Evolutionary conservation across 2,797 vertebrate species (phyloP).

Genomic region (Pantherophis vulpinus): DNA sequence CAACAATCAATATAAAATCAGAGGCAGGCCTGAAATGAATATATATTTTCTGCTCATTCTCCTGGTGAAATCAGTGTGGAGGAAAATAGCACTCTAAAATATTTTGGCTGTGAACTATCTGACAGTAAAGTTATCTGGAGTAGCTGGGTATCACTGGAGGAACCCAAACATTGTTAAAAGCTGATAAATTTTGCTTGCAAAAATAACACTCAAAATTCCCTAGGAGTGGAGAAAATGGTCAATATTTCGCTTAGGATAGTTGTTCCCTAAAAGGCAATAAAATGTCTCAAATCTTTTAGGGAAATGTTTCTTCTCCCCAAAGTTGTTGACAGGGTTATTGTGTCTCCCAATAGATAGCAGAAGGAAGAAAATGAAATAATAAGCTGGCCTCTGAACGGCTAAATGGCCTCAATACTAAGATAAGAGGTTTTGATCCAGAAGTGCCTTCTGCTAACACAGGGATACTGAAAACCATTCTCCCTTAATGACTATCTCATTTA

Average conservation of each 20-base stretch:
- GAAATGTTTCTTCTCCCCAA: neutral
- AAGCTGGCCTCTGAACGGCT: neutral
- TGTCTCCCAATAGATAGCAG: neutral
- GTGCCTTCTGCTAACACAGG: neutral
- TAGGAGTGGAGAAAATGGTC: neutral
- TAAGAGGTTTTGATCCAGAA: neutral
- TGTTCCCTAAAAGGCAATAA: neutral
- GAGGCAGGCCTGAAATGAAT: neutral
- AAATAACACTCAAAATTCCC: neutral
- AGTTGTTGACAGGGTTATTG: neutral
- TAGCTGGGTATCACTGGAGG: neutral
- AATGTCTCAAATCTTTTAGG: neutral
- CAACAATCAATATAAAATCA: neutral
- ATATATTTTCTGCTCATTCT: neutral
- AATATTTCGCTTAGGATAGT: neutral
- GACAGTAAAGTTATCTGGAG: neutral
- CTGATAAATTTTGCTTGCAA: neutral
- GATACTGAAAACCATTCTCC: neutral
- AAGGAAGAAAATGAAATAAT: neutral
- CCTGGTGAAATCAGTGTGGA: neutral
- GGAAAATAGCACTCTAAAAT: neutral
- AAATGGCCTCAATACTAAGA: neutral
- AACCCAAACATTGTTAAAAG: neutral
- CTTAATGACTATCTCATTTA: neutral
- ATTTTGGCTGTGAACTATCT: neutral